These are phyloP conservation scores for Castor canadensis DNA, from an alignment of 2,113 vertebrate genomes.

Conservation along the genomic window DNA sequence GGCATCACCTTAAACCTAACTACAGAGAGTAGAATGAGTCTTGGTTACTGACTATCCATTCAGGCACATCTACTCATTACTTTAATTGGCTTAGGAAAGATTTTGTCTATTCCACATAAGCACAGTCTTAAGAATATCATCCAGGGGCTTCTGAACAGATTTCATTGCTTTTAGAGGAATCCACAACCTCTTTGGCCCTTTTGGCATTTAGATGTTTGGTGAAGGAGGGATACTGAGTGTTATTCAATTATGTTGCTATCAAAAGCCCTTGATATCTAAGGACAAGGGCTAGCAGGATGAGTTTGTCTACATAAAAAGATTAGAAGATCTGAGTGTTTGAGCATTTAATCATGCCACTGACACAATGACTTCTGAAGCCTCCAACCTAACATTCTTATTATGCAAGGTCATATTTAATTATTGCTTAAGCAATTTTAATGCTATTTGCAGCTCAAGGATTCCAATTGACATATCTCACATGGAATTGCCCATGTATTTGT, in stretches of 20 bases:
- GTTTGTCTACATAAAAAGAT: neutral
- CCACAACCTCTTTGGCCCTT: neutral
- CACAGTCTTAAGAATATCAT: neutral
- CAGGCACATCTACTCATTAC: neutral
- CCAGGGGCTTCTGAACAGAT: neutral
- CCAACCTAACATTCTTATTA: neutral
- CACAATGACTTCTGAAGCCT: neutral
- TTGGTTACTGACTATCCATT: neutral
- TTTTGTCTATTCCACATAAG: neutral
- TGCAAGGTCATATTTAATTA: neutral
- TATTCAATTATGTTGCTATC: neutral
- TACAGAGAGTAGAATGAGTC: neutral
- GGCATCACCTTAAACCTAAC: neutral
- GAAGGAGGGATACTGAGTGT: neutral
- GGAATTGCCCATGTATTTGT: neutral
- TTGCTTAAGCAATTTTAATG: neutral
- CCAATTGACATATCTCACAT: neutral
- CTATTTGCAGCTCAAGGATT: neutral
- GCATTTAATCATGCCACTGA: neutral
- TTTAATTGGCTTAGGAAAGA: neutral
- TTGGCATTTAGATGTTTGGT: neutral
- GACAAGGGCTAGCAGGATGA: neutral
- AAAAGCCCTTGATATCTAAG: neutral
- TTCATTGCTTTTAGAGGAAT: neutral
- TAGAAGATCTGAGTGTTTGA: neutral